Evolutionary conservation across 1,140 invertebrate species (phyloP), one percentile per base, ranked within the genome.

Genomic region (Zaprionus africanus): DNA sequence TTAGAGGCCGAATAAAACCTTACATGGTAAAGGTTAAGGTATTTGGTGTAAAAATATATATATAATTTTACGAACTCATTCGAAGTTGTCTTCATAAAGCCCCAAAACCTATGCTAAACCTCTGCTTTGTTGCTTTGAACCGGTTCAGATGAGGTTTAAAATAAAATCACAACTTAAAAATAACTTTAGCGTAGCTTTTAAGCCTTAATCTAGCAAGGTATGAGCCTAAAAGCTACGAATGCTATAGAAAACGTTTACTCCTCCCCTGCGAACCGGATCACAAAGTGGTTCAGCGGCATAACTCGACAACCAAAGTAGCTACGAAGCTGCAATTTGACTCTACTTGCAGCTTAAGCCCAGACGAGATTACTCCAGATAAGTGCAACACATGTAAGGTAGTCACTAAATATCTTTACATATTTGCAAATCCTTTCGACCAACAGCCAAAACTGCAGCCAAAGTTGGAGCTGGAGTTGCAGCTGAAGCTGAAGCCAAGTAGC

Each of bases 391-490:
- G 46, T 22, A 51, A 51, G 46, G 19, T 24, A 51, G 9, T 22
- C 46, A 51, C 46, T 51, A 24, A 22, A 51, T 51, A 51, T 24
- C 22, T 24, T 24, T 11, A 51, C 19, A 51, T 51, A 51, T 51
- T 51, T 24, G 46, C 46, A 51, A 22, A 51, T 51, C 46, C 46
- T 51, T 5, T 12, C 19, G 5, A n/a, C 38, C 38, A 41, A 41
- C 38, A 41, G 38, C 38, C 17, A 9, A 19, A 4, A 13, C 19
- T 22, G 46, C 19, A 51, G 19, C 11, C 1, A 46, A 46, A 46
- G n/a, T 46, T 38, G 41, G 6, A 17, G 41, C 41, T 43, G 7
- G n/a, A n/a, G n/a, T n/a, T n/a, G n/a, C 2, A 43, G 41, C 15
- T 43, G 41, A 0, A 43, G 41, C 41, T 17, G 19, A 22, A 31